phyloP scores from a whole-genome alignment of 2,113 vertebrate genomes.

The Candoia aspera region DNA sequence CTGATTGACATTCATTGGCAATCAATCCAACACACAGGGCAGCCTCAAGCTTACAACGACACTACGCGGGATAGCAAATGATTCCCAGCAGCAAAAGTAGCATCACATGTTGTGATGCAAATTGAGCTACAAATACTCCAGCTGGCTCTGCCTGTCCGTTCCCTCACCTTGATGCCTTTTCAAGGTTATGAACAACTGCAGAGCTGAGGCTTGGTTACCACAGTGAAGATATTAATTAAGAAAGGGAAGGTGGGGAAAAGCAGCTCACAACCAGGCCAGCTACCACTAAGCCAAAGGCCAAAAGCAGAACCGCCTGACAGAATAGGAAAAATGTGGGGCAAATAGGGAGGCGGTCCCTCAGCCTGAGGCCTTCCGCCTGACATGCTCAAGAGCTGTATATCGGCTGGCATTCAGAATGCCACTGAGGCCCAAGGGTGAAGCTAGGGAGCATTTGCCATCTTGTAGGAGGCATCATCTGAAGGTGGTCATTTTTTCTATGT shows the following conservation, averaged over 20 bases:
- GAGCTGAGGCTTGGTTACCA: background rate
- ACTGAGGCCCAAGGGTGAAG: background rate
- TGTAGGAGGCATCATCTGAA: constrained; percentile 18
- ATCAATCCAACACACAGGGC: background rate
- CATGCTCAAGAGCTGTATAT: background rate
- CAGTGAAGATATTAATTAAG: background rate
- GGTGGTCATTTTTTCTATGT: constrained; percentile 24
- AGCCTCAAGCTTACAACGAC: background rate
- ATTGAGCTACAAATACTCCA: background rate
- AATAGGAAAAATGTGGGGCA: background rate
- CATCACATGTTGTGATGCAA: background rate
- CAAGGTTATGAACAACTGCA: background rate
- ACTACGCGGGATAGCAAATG: background rate
- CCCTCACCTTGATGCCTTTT: background rate
- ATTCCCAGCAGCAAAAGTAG: background rate
- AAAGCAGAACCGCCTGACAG: background rate
- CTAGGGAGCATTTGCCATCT: background rate
- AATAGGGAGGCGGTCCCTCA: background rate
- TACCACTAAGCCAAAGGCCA: constrained; percentile 14
- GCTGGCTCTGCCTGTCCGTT: background rate
- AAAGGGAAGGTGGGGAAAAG: background rate
- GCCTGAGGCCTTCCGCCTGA: background rate
- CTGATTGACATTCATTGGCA: background rate
- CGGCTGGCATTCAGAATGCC: background rate
- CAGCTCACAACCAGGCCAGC: background rate